Percentiles rank a stretch among this genome's conserved stretches.
Conservation (phyloP, 1,140 invertebrate genomes). For the Dendroctonus valens region DNA sequence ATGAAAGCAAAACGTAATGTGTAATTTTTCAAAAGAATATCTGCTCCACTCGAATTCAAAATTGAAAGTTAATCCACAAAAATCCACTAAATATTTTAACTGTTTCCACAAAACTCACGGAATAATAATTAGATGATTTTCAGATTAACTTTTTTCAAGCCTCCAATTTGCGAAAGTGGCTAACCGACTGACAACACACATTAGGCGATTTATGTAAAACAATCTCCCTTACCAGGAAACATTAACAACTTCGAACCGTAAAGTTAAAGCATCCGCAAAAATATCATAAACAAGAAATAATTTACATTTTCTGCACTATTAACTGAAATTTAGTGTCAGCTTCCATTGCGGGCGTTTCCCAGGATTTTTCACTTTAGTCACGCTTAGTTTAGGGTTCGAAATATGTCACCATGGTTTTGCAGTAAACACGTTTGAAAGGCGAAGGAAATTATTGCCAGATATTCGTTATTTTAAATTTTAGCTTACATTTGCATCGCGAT, state of each 20-base stretch:
- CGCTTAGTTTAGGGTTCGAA: conserved; percentile 21
- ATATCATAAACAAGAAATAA: conserved; percentile 20
- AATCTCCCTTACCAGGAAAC: too few species aligned
- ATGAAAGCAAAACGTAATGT: too few species aligned
- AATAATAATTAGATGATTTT: too few species aligned
- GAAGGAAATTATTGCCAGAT: conserved; percentile 1
- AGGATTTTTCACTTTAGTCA: conserved; percentile 22
- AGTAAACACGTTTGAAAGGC: conserved; percentile 16
- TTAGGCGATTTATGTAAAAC: too few species aligned
- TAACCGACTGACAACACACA: too few species aligned
- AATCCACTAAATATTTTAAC: too few species aligned
- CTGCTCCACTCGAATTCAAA: too few species aligned
- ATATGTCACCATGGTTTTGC: conserved; percentile 14
- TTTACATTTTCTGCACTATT: conserved; percentile 23
- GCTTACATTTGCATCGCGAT: not conserved
- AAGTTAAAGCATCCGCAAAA: conserved; percentile 16
- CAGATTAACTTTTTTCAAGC: too few species aligned
- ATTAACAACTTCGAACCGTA: not conserved
- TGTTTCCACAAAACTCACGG: too few species aligned
- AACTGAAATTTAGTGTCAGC: conserved; percentile 12
- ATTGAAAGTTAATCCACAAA: too few species aligned
- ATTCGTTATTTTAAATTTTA: conserved; percentile 13
- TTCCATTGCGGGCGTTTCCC: conserved; percentile 10
- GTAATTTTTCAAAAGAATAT: too few species aligned
- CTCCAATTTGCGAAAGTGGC: too few species aligned